A percentile compares a stretch with the other conserved stretches of the same genome.
phyloP scores from a whole-genome alignment of 2,113 vertebrate genomes.

The Uropsilus gracilis region DNA sequence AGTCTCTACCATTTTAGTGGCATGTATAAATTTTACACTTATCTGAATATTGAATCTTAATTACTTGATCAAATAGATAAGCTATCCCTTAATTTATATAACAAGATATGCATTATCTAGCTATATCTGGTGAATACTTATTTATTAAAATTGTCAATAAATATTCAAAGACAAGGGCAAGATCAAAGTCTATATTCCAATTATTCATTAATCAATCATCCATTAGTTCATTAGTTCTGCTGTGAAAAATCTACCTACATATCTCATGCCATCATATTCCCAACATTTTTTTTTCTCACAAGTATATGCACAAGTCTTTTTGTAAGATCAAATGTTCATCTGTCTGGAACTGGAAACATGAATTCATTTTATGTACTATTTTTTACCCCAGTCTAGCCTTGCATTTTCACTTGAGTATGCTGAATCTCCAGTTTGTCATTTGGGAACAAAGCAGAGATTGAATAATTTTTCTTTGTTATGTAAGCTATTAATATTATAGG shows the following conservation, averaged over 20 bases:
- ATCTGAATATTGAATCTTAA: conserved; percentile 18
- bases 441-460: conserved; percentile 11
- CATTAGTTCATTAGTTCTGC: background rate
- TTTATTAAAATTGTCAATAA: conserved; percentile 10
- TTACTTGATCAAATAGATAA: conserved; percentile 4
- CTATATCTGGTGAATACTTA: background rate
- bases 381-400: background rate
- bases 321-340: background rate
- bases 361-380: background rate
- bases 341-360: background rate
- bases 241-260: background rate
- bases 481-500: background rate
- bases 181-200: background rate
- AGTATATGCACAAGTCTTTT: background rate
- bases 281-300: background rate
- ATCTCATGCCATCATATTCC: background rate
- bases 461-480: background rate
- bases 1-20: background rate
- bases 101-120: background rate
- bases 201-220: conserved; percentile 1
- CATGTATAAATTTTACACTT: background rate
- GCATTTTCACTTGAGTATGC: background rate
- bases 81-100: background rate
- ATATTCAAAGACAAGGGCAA: background rate
- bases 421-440: background rate